These are phyloP conservation scores for Ecdyonurus torrentis DNA, from an alignment of 2,888 invertebrate genomes.

Conservation along the genomic window DNA sequence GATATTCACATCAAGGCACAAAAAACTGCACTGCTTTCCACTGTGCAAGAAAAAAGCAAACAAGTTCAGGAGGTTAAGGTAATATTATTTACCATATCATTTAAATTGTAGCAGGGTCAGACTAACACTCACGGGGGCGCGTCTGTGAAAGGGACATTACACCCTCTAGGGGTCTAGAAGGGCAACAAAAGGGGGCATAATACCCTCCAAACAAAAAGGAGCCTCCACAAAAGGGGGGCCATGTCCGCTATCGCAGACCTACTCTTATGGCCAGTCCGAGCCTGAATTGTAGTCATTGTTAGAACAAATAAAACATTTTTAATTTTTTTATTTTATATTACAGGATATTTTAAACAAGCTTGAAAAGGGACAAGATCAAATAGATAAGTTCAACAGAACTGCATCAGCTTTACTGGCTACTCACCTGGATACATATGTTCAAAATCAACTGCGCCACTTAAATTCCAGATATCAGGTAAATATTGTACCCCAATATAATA, in stretches of 20 bases:
- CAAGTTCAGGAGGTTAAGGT: slow-evolving; percentile 57
- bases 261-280: no score
- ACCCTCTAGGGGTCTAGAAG: not conserved
- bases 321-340: no score
- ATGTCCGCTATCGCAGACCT: no score
- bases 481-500: no score
- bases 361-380: slow-evolving; percentile 60
- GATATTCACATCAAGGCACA: slow-evolving; percentile 82
- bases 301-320: no score
- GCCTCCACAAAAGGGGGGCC: no score
- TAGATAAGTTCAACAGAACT: slow-evolving; percentile 65
- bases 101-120: not conserved
- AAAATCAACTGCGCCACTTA: slow-evolving; percentile 67
- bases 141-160: not conserved
- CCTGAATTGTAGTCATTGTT: no score
- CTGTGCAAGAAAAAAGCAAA: slow-evolving; percentile 63
- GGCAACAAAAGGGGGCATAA: not conserved
- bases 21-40: slow-evolving; percentile 64
- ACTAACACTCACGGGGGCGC: not conserved
- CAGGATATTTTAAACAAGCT: slow-evolving; percentile 57
- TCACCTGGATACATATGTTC: slow-evolving; percentile 73
- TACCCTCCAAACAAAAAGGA: not conserved
- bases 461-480: slow-evolving; percentile 65
- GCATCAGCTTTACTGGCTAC: slow-evolving; percentile 61
- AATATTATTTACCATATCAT: slow-evolving; percentile 4